phyloP scores from a whole-genome alignment of 2,797 vertebrate genomes.

The Sphenopsis melanotis region DNA sequence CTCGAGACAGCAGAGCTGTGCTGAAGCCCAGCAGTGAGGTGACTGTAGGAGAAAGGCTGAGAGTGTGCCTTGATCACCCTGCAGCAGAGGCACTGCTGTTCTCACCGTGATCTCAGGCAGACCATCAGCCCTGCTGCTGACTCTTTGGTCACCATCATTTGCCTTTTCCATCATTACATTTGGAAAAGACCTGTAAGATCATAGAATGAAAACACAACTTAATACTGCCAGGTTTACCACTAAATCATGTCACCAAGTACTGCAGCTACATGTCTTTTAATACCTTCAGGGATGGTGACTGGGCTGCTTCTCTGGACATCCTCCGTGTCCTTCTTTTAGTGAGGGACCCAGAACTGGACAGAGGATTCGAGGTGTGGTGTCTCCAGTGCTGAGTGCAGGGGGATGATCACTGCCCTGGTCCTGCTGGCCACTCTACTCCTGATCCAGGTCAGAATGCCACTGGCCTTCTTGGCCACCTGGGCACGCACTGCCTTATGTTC shows the following conservation, averaged over 20 bases:
- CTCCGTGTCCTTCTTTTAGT: background rate
- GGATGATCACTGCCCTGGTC: background rate
- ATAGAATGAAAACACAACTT: background rate
- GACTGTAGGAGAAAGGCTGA: background rate
- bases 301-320: background rate
- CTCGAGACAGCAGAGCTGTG: background rate
- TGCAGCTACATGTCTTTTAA: background rate
- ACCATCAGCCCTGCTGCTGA: background rate
- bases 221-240: background rate
- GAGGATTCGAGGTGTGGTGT: rapidly evolving
- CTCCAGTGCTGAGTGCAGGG: rapidly evolving
- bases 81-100: background rate
- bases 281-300: background rate
- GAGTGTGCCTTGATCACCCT: rapidly evolving
- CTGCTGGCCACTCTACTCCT: background rate
- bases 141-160: background rate
- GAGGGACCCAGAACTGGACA: background rate
- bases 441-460: background rate
- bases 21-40: background rate
- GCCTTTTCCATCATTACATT: background rate
- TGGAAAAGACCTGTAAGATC: background rate
- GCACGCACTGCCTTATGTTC: background rate
- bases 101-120: rapidly evolving
- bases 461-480: background rate
- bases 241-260: background rate